These are phyloP conservation scores for Xanthia togata DNA, from an alignment of 2,888 invertebrate species.

Conservation along the genomic window DNA sequence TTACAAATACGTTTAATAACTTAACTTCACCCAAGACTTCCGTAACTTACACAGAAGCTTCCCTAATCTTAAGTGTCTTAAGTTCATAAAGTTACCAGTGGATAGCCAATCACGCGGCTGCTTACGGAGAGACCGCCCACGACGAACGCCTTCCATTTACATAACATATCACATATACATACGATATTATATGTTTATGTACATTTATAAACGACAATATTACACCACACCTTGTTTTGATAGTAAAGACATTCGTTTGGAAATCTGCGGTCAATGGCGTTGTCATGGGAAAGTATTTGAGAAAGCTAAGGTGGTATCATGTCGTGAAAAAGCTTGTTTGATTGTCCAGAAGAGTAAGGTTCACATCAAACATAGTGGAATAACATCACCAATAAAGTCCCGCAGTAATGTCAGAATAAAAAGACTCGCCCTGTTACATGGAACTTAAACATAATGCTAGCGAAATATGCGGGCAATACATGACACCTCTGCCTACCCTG, in stretches of 20 bases:
- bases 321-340: neutral
- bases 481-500: neutral
- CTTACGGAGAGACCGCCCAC: constrained; percentile 48
- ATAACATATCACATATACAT: constrained; percentile 36
- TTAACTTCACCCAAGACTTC: constrained; percentile 11
- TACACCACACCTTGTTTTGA: constrained; percentile 38
- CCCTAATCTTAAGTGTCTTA: constrained; percentile 41
- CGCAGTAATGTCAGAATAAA: neutral
- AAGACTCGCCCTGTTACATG: neutral
- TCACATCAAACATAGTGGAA: neutral
- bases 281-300: constrained; percentile 40
- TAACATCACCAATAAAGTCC: neutral
- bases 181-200: constrained; percentile 20
- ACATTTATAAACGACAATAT: constrained; percentile 9
- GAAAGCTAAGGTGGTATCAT: neutral
- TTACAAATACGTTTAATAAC: constrained; percentile 22
- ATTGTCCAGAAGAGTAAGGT: neutral
- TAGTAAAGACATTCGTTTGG: constrained; percentile 13
- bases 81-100: constrained; percentile 30
- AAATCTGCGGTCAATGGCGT: constrained; percentile 6
- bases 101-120: constrained; percentile 46
- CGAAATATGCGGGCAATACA: neutral
- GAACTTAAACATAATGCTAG: neutral
- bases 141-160: constrained; percentile 52
- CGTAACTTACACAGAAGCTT: constrained; percentile 34